These are phyloP conservation scores for Cephus rjabovi DNA, from an alignment of 2,888 invertebrate species.

Conservation along the genomic window DNA sequence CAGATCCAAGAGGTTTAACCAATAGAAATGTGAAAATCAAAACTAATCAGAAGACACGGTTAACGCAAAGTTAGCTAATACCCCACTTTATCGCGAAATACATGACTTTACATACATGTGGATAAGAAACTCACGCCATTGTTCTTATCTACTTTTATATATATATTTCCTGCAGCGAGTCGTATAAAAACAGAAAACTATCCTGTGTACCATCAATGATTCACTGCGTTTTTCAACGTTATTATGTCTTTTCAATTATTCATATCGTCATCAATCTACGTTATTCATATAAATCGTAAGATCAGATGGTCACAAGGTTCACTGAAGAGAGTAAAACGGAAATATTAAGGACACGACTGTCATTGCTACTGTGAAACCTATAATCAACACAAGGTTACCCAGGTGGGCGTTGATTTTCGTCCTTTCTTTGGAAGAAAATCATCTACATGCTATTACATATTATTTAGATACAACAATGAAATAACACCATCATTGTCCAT, in stretches of 20 bases:
- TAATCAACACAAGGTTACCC: neutral
- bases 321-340: neutral
- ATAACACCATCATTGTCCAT: neutral
- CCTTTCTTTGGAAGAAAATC: neutral
- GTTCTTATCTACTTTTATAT: neutral
- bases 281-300: neutral
- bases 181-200: neutral
- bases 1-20: neutral
- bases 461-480: neutral
- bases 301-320: neutral
- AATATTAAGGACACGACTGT: neutral
- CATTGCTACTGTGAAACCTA: neutral
- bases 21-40: neutral
- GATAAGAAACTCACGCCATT: neutral
- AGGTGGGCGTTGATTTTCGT: neutral
- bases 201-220: neutral
- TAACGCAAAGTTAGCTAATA: neutral
- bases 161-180: neutral
- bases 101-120: neutral
- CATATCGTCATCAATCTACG: neutral
- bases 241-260: neutral
- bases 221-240: neutral
- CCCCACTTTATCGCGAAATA: neutral
- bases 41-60: neutral
- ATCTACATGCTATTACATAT: neutral